These are phyloP conservation scores for Linurgus olivaceus DNA, from an alignment of 2,797 vertebrate genomes.

Conservation along the genomic window DNA sequence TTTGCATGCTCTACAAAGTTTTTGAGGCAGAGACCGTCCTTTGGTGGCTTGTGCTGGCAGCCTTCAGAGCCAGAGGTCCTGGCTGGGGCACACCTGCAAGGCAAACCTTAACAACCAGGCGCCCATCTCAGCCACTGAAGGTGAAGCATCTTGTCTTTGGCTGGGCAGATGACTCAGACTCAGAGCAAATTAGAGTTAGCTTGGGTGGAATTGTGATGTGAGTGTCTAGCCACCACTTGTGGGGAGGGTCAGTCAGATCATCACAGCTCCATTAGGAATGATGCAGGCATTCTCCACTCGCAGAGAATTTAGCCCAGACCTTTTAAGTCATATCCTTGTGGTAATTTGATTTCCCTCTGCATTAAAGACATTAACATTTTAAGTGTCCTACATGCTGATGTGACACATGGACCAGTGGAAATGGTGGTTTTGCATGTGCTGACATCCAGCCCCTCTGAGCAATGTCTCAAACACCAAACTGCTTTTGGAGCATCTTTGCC, in stretches of 20 bases:
- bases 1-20: slow-evolving; percentile 24
- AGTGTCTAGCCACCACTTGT: slow-evolving; percentile 34
- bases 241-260: neutral
- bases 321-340: slow-evolving; percentile 11
- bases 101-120: neutral
- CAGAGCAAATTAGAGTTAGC: slow-evolving; percentile 22
- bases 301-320: neutral
- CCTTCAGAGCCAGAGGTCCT: neutral
- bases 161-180: slow-evolving; percentile 49
- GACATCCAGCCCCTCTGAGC: neutral
- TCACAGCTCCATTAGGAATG: slow-evolving; percentile 18
- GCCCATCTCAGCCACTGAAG: neutral
- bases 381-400: neutral
- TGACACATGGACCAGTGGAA: neutral
- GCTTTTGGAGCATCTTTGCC: neutral
- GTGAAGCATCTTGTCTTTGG: neutral
- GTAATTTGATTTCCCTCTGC: neutral
- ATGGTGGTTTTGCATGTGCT: neutral
- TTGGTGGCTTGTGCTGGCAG: neutral
- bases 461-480: neutral
- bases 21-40: neutral
- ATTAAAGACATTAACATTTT: neutral
- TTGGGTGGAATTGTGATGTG: slow-evolving; percentile 37
- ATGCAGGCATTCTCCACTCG: neutral
- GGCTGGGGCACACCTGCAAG: slow-evolving; percentile 33